Conservation (phyloP, 2,113 vertebrate species). For the Lipotes vexillifer region DNA sequence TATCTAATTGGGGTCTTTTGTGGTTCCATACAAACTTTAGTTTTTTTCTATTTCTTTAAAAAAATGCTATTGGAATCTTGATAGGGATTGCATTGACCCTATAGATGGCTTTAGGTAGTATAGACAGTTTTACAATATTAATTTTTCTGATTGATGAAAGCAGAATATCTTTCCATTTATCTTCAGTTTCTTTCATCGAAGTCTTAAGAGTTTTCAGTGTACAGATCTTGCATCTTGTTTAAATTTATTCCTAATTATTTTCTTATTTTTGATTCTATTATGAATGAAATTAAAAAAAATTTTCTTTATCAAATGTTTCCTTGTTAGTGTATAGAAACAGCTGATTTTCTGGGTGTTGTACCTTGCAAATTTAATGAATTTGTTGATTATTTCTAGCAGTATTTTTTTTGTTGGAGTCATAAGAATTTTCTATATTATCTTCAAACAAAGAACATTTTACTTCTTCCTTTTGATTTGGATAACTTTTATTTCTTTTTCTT, state of each 20-base stretch:
- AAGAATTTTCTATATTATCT: background rate
- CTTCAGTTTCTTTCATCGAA: background rate
- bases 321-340: background rate
- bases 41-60: background rate
- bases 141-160: background rate
- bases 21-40: background rate
- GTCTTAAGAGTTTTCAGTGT: background rate
- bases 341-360: background rate
- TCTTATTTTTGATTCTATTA: background rate
- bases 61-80: background rate
- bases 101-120: background rate
- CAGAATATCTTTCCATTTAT: background rate
- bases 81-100: background rate
- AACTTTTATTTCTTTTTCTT: background rate
- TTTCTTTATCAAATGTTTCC: background rate
- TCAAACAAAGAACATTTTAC: background rate
- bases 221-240: background rate
- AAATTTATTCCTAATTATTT: background rate
- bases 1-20: background rate
- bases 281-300: background rate
- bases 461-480: background rate
- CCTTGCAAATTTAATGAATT: background rate
- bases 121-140: background rate
- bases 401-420: background rate
- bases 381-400: background rate